Evolutionary conservation across 2,888 invertebrate species (phyloP).

Genomic region (Pogonocherus hispidulus): DNA sequence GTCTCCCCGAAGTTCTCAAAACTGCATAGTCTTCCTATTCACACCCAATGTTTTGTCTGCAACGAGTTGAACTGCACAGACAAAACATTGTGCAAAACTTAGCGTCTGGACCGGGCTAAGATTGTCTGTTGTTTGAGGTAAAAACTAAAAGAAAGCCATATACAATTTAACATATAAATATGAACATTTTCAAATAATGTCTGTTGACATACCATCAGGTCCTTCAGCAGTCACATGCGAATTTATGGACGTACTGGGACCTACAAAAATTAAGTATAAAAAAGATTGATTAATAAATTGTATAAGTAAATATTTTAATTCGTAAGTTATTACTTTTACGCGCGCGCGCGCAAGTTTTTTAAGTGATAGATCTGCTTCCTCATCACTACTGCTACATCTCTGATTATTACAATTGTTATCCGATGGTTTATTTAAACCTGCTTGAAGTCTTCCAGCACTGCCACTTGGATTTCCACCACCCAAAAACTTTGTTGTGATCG

Average conservation of each 20-base stretch:
- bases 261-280: conserved; percentile 5
- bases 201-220: background rate
- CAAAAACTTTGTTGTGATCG: background rate
- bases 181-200: background rate
- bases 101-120: no score
- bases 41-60: no score
- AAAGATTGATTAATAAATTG: conserved; percentile 11
- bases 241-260: conserved; percentile 7
- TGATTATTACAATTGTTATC: background rate
- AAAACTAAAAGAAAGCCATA: background rate
- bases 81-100: no score
- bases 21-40: no score
- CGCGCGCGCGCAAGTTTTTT: conserved; percentile 18
- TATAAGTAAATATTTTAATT: background rate
- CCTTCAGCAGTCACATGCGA: background rate
- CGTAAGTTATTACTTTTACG: conserved; percentile 10
- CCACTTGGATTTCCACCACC: conserved; percentile 7
- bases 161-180: background rate
- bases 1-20: no score
- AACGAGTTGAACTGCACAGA: no score
- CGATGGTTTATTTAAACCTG: conserved; percentile 11
- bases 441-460: conserved; percentile 9
- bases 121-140: background rate
- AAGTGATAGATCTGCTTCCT: conserved; percentile 12
- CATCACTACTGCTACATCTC: conserved; percentile 2